Evolutionary conservation across 2,113 vertebrate genomes (phyloP).

Genomic region (Grallaria varia): DNA sequence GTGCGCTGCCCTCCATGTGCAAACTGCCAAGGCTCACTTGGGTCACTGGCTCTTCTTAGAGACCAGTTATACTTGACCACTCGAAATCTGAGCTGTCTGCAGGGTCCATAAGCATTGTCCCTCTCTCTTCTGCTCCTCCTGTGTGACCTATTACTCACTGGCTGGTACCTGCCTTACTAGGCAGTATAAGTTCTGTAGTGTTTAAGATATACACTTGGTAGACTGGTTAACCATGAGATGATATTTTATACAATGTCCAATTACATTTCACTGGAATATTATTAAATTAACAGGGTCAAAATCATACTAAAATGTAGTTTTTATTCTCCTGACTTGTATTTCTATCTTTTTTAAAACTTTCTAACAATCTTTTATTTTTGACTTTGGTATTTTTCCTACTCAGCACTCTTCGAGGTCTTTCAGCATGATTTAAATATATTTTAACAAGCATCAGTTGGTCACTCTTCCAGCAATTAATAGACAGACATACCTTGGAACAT

Average conservation of each 20-base stretch:
- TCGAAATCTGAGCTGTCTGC: accelerated
- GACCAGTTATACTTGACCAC: no score
- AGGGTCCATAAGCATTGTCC: background rate
- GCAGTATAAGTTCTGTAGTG: background rate
- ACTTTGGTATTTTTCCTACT: conserved; percentile 17
- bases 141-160: background rate
- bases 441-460: background rate
- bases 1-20: accelerated
- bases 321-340: conserved; percentile 25
- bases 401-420: background rate
- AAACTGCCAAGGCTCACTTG: background rate
- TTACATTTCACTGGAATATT: background rate
- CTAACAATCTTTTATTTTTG: conserved; percentile 5
- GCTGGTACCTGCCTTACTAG: background rate
- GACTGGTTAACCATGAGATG: background rate
- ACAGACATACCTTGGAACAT: background rate
- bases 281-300: background rate
- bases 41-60: background rate
- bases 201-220: background rate
- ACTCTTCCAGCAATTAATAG: conserved; percentile 13
- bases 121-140: background rate
- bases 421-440: background rate
- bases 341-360: background rate
- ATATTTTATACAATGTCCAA: background rate
- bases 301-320: background rate